phyloP scores from a whole-genome alignment of 2,113 vertebrate species.

The Vicugna pacos region DNA sequence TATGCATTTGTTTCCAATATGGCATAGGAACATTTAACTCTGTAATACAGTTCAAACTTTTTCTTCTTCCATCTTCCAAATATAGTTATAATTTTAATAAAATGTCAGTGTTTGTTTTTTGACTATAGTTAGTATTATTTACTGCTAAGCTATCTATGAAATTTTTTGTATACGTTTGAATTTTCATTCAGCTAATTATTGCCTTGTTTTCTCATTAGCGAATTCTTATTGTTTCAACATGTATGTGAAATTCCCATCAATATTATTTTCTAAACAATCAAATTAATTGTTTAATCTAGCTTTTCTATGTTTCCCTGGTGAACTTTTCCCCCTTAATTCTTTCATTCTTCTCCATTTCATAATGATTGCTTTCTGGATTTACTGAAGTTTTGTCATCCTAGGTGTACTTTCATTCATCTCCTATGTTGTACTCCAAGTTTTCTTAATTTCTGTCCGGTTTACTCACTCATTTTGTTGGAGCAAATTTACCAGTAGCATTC shows the following conservation, averaged over 20 bases:
- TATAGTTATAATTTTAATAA: slow-evolving; percentile 34
- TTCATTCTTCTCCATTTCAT: not conserved
- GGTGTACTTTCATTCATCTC: not conserved
- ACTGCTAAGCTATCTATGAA: not conserved
- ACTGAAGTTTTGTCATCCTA: not conserved
- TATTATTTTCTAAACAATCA: slow-evolving; percentile 22
- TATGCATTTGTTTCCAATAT: not conserved
- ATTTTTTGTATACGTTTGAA: not conserved
- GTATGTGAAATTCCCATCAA: not conserved
- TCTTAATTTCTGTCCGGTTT: not conserved
- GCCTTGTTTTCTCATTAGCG: not conserved
- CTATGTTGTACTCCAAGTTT: not conserved
- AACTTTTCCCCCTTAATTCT: not conserved
- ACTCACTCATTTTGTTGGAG: not conserved
- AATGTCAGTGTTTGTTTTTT: not conserved
- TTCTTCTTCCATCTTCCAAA: not conserved
- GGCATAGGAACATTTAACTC: not conserved
- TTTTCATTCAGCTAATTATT: not conserved
- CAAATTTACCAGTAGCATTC: not conserved
- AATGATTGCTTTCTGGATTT: not conserved
- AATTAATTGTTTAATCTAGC: not conserved
- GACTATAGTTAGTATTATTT: not conserved
- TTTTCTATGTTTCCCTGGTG: not conserved
- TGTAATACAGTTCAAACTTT: not conserved
- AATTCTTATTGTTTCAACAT: not conserved